Conservation (phyloP, 2,797 vertebrate genomes). For the Ceyx erithaca region DNA sequence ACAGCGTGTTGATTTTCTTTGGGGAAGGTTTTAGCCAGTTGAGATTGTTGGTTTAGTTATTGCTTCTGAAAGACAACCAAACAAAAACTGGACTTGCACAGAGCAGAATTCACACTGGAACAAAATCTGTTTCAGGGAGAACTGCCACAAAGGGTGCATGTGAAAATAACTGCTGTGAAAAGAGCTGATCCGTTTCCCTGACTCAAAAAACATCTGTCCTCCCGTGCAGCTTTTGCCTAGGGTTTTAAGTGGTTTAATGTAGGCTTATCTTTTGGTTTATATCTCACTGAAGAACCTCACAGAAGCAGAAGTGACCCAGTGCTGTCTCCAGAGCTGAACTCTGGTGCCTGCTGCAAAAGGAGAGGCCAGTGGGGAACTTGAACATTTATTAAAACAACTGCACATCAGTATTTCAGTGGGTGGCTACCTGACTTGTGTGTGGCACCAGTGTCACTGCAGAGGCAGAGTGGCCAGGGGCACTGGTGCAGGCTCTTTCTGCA, state of each 20-base stretch:
- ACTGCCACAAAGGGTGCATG: neutral
- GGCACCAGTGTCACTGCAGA: neutral
- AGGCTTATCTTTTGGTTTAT: neutral
- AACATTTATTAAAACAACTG: neutral
- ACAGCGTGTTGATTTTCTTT: neutral
- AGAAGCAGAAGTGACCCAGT: neutral
- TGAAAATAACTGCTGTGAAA: neutral
- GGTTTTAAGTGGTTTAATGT: neutral
- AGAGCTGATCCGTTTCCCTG: neutral
- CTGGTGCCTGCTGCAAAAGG: neutral
- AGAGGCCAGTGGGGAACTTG: neutral
- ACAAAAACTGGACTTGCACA: neutral
- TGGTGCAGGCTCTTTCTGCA: neutral
- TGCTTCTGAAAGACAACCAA: neutral
- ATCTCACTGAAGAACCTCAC: neutral
- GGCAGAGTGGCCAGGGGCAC: neutral
- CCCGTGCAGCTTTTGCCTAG: neutral
- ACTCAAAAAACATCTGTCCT: neutral
- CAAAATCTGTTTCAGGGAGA: neutral
- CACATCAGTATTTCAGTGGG: neutral
- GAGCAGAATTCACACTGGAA: neutral
- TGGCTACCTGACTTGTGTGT: rapidly evolving
- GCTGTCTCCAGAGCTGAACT: neutral
- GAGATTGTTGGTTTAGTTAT: neutral
- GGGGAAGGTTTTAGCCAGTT: neutral